Evolutionary conservation across 2,888 invertebrate species (phyloP).

Genomic region (Helleia helle): DNA sequence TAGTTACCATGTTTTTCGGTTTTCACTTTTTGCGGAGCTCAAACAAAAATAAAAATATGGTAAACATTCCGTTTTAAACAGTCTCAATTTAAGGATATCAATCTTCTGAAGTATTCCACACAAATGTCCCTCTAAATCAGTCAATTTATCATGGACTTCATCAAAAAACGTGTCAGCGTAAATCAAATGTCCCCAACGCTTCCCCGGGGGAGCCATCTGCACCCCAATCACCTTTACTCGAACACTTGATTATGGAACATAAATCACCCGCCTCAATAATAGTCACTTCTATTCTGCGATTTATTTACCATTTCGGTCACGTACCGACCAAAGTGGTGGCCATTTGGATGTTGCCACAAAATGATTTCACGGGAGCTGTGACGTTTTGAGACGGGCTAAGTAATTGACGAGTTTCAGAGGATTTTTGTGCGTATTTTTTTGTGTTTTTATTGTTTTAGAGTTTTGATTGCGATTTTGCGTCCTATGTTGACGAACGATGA

Average conservation of each 20-base stretch:
- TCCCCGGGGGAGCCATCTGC: slow-evolving; percentile 6
- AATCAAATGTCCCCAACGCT: slow-evolving; percentile 3
- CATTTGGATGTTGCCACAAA: slow-evolving; percentile 43
- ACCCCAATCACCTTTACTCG: slow-evolving; percentile 15
- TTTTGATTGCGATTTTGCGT: too few relatives aligned
- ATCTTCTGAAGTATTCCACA: too few relatives aligned
- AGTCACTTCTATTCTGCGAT: slow-evolving; percentile 40
- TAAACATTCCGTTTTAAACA: too few relatives aligned
- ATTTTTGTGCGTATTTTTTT: too few relatives aligned
- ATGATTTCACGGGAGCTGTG: slow-evolving; percentile 38
- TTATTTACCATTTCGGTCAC: slow-evolving; percentile 62
- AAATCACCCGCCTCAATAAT: slow-evolving; percentile 39
- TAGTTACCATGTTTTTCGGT: too few relatives aligned
- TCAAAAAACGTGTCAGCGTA: slow-evolving; percentile 9
- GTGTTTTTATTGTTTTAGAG: too few relatives aligned
- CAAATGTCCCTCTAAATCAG: too few relatives aligned
- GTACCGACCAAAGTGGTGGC: slow-evolving; percentile 50
- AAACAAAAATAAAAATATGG: too few relatives aligned
- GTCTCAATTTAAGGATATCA: too few relatives aligned
- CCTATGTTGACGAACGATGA: too few relatives aligned
- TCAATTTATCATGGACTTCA: slow-evolving; percentile 2
- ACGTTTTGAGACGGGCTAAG: slow-evolving; percentile 47
- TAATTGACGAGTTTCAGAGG: slow-evolving; percentile 36
- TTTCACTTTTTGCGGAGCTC: too few relatives aligned
- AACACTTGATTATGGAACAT: slow-evolving; percentile 28